These are phyloP conservation scores for Loripinus fragilis DNA, from an alignment of 2,888 invertebrate genomes.

Conservation along the genomic window DNA sequence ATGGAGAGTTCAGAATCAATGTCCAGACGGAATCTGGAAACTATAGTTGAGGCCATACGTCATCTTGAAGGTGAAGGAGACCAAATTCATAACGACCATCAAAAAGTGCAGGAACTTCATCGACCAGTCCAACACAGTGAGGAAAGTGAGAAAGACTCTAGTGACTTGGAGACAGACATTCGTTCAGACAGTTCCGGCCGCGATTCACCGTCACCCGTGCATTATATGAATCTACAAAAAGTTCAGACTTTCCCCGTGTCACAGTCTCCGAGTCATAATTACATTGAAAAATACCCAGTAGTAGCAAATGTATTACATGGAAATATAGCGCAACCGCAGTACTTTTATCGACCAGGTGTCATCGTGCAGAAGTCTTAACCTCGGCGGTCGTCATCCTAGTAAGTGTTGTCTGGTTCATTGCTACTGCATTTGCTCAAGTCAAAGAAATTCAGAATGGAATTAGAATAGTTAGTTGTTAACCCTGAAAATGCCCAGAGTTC, in stretches of 20 bases:
- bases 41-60: slow-evolving; percentile 98
- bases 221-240: slow-evolving; percentile 45
- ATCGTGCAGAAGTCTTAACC: slow-evolving; percentile 78
- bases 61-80: slow-evolving; percentile 92
- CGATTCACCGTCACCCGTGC: slow-evolving; percentile 63
- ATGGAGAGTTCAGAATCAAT: slow-evolving; percentile 83
- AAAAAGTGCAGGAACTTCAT: slow-evolving; percentile 34
- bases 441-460: no score
- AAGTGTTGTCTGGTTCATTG: not conserved
- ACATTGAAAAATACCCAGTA: slow-evolving; percentile 74
- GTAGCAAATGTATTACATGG: slow-evolving; percentile 73
- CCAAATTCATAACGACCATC: slow-evolving; percentile 37
- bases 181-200: slow-evolving; percentile 71
- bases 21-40: slow-evolving; percentile 97
- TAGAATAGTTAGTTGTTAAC: no score
- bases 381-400: slow-evolving; percentile 11
- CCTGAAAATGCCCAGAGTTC: no score
- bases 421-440: not conserved
- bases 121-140: slow-evolving; percentile 59
- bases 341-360: slow-evolving; percentile 76
- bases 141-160: slow-evolving; percentile 73
- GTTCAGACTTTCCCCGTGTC: slow-evolving; percentile 22
- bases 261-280: slow-evolving; percentile 38
- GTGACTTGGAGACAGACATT: slow-evolving; percentile 71
- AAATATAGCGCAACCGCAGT: slow-evolving; percentile 67